phyloP scores from a whole-genome alignment of 53 echinoderm and acorn worm species.

The Luidia sarsii region DNA sequence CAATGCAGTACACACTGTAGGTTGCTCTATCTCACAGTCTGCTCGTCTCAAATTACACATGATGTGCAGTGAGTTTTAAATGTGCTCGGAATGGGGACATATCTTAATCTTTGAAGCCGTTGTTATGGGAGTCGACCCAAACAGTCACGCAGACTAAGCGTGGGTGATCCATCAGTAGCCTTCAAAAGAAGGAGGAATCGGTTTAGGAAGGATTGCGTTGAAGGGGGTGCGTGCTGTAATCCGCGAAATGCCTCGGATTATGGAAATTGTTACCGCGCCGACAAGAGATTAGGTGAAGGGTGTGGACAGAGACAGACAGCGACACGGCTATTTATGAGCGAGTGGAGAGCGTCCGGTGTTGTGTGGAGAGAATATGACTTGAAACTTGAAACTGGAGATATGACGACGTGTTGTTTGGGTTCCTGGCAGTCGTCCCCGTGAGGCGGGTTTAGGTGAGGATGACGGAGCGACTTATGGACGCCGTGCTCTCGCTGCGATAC shows the following conservation, averaged over 20 bases:
- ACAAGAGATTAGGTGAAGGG: no score
- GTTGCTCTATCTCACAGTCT: neutral
- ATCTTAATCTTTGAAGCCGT: neutral
- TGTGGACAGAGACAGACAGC: neutral
- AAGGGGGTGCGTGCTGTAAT: no score
- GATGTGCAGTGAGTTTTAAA: neutral
- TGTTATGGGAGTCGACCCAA: neutral
- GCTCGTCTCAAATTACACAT: neutral
- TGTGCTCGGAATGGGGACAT: neutral
- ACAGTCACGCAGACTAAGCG: neutral
- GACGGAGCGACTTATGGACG: constrained; percentile 74
- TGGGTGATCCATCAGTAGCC: no score
- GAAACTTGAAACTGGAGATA: neutral
- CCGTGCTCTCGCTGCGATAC: constrained; percentile 68
- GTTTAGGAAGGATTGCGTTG: no score
- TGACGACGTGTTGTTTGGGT: neutral
- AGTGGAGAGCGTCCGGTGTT: no score
- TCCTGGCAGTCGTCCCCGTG: neutral
- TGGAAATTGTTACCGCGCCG: no score
- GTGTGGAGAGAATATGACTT: neutral
- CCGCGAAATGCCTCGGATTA: no score
- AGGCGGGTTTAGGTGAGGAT: constrained; percentile 5
- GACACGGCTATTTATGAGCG: no score
- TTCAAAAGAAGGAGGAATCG: no score
- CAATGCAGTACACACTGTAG: neutral